A percentile compares a stretch with the other conserved stretches of the same genome.
These are phyloP conservation scores for Tenthredo mesomela DNA, from an alignment of 2,888 invertebrate species.

Conservation along the genomic window DNA sequence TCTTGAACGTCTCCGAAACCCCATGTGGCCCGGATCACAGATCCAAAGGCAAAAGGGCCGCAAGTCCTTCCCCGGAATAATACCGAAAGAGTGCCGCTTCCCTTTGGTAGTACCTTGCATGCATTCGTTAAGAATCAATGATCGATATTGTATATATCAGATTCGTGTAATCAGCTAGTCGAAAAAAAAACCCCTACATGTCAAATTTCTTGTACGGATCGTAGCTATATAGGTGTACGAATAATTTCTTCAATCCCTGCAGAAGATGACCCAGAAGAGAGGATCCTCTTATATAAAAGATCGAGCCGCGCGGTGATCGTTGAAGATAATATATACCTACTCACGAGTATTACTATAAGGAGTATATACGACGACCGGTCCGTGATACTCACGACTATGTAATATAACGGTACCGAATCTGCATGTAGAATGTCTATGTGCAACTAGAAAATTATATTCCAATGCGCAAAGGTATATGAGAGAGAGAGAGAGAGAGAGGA, in stretches of 20 bases:
- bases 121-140: too few relatives aligned
- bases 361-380: not conserved
- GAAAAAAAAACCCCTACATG: too few relatives aligned
- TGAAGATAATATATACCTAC: not conserved
- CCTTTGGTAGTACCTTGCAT: too few relatives aligned
- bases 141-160: too few relatives aligned
- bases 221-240: too few relatives aligned
- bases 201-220: too few relatives aligned
- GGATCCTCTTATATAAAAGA: not conserved
- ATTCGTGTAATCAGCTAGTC: too few relatives aligned
- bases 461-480: not conserved
- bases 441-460: not conserved
- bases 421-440: conserved; percentile 65
- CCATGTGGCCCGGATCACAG: conserved; percentile 16
- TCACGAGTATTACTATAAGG: not conserved
- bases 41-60: not conserved
- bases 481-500: too few relatives aligned
- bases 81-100: too few relatives aligned
- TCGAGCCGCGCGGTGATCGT: not conserved
- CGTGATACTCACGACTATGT: conserved; percentile 52
- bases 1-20: conserved; percentile 31
- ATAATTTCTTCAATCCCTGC: too few relatives aligned
- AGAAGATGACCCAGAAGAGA: not conserved
- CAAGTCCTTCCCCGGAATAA: not conserved
- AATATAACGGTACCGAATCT: conserved; percentile 75